Evolutionary conservation across 2,113 vertebrate genomes (phyloP).

Genomic region (Ochotona curzoniae): DNA sequence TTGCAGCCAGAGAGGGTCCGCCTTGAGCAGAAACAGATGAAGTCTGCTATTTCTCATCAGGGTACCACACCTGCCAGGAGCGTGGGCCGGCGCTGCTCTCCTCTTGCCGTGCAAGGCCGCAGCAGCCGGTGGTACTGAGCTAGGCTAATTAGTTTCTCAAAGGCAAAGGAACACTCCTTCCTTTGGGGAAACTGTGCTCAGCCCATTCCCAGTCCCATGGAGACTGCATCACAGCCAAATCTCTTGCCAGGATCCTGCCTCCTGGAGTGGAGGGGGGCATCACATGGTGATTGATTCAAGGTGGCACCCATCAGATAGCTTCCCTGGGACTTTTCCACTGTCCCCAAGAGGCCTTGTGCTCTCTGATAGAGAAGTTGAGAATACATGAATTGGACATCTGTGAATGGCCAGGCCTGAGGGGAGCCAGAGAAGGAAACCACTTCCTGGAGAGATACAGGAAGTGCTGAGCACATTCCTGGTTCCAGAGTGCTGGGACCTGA

Average conservation of each 20-base stretch:
- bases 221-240: not conserved
- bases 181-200: not conserved
- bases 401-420: not conserved
- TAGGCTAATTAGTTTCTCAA: not conserved
- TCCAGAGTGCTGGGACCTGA: not conserved
- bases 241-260: not conserved
- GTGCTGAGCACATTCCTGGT: not conserved
- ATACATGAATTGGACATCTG: not conserved
- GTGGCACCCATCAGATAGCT: conserved; percentile 31
- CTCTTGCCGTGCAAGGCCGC: not conserved
- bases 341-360: not conserved
- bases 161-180: not conserved
- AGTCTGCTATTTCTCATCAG: not conserved
- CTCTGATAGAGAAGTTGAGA: not conserved
- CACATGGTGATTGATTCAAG: not conserved
- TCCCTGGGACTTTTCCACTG: not conserved
- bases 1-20: not conserved
- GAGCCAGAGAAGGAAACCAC: not conserved
- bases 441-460: not conserved
- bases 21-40: not conserved
- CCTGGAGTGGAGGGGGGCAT: not conserved
- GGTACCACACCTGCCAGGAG: not conserved
- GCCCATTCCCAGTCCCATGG: not conserved
- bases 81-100: not conserved
- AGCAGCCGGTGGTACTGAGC: not conserved